Evolutionary conservation across 2,797 vertebrate species (phyloP).

Genomic region (Notoglanidium macrostoma): DNA sequence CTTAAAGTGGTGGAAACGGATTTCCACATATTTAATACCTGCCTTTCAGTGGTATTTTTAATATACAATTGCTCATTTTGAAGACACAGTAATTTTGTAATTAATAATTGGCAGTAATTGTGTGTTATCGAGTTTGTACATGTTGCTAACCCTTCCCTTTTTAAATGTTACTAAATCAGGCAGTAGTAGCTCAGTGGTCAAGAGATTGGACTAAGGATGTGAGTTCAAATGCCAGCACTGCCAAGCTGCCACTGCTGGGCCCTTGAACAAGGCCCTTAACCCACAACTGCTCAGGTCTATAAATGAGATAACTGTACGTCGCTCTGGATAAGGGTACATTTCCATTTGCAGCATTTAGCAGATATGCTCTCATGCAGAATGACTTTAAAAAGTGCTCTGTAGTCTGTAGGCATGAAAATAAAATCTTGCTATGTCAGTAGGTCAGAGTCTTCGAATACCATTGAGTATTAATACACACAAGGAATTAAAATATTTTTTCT

Average conservation of each 20-base stretch:
- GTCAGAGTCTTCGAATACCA: not conserved
- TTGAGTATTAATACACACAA: not conserved
- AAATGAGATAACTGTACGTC: too few relatives aligned
- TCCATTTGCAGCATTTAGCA: not conserved
- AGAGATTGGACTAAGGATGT: too few relatives aligned
- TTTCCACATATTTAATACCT: not conserved
- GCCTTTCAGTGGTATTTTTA: not conserved
- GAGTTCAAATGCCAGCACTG: too few relatives aligned
- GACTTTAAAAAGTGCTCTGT: not conserved
- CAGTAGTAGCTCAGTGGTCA: not conserved
- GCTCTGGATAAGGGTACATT: not conserved
- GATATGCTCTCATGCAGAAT: not conserved
- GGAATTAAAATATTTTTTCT: not conserved
- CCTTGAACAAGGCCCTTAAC: too few relatives aligned
- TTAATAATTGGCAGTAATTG: not conserved
- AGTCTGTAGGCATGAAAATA: not conserved
- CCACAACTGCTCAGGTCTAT: too few relatives aligned
- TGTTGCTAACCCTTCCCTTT: not conserved
- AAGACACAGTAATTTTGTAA: not conserved
- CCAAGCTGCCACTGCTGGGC: too few relatives aligned
- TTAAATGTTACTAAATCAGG: not conserved
- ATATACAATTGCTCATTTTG: not conserved
- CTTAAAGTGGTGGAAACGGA: not conserved
- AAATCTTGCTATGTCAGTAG: not conserved
- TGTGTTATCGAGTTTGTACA: not conserved